Percentiles rank a stretch among this genome's conserved stretches.
Evolutionary conservation across 1,140 invertebrate genomes (phyloP).

Genomic region (Penaeus indicus): DNA sequence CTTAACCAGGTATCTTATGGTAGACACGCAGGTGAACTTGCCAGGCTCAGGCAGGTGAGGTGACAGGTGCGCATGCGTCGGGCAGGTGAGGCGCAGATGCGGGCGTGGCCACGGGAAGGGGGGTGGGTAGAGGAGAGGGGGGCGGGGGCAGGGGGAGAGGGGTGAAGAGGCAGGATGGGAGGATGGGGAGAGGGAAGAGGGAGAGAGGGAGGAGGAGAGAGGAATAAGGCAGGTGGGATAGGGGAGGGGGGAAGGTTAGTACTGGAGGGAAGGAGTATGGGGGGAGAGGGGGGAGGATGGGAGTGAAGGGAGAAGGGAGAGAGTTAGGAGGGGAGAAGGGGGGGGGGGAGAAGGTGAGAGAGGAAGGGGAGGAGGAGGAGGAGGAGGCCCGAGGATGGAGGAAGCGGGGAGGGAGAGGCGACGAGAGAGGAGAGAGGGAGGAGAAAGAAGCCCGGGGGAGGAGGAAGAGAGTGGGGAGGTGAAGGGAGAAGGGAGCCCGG

Average conservation of each 20-base stretch:
- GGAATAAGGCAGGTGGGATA: not conserved
- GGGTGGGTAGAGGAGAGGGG: not conserved
- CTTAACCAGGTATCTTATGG: too few relatives aligned
- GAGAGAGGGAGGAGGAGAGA: not conserved
- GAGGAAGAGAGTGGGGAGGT: not conserved
- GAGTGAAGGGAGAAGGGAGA: not conserved
- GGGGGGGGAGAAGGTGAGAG: not conserved
- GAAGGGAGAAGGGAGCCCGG: not conserved
- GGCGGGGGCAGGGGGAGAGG: too few relatives aligned
- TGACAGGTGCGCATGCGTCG: too few relatives aligned
- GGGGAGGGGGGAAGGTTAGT: not conserved
- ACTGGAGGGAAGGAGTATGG: not conserved
- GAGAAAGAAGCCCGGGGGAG: too few relatives aligned
- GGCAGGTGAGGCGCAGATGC: too few relatives aligned
- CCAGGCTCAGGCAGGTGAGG: too few relatives aligned
- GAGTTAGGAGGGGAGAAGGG: not conserved
- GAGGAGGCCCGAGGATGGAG: conserved; percentile 21
- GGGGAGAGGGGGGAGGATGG: not conserved
- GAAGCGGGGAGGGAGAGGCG: conserved; percentile 13
- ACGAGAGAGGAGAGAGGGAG: not conserved
- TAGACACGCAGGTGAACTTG: too few relatives aligned
- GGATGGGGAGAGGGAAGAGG: not conserved
- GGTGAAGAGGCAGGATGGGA: not conserved
- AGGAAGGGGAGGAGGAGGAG: not conserved
- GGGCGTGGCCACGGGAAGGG: not conserved